Evolutionary conservation across 2,113 vertebrate species (phyloP).

Genomic region (Psittacula cyanocephala): DNA sequence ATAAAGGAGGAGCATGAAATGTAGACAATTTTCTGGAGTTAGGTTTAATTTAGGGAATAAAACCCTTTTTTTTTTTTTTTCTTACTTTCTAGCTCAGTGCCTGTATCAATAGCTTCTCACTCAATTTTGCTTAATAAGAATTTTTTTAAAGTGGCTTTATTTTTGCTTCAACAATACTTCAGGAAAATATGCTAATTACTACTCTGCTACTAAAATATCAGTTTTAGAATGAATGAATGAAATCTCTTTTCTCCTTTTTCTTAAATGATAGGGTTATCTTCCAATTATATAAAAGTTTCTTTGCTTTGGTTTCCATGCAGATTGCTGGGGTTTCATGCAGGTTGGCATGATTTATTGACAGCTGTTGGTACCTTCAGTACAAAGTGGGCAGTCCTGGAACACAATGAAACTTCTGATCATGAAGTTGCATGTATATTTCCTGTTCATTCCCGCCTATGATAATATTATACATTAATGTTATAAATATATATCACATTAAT

Average conservation of each 20-base stretch:
- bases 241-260: not conserved
- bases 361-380: not conserved
- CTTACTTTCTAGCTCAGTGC: not conserved
- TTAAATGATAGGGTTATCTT: not conserved
- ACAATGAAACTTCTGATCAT: not conserved
- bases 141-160: not conserved
- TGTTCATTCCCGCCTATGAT: not conserved
- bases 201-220: not conserved
- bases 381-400: not conserved
- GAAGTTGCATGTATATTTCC: not conserved
- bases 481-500: not conserved
- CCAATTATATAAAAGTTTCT: not conserved
- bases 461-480: not conserved
- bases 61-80: rapidly evolving
- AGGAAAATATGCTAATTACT: not conserved
- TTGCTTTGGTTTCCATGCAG: not conserved
- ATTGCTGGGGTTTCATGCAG: not conserved
- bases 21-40: not conserved
- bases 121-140: not conserved
- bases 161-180: not conserved
- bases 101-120: not conserved
- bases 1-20: not conserved
- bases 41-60: not conserved
- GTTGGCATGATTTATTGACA: not conserved
- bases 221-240: not conserved